Evolutionary conservation across 2,113 vertebrate species (phyloP), one percentile per base, ranked within the genome.

Genomic region (Brachirus orientalis): DNA sequence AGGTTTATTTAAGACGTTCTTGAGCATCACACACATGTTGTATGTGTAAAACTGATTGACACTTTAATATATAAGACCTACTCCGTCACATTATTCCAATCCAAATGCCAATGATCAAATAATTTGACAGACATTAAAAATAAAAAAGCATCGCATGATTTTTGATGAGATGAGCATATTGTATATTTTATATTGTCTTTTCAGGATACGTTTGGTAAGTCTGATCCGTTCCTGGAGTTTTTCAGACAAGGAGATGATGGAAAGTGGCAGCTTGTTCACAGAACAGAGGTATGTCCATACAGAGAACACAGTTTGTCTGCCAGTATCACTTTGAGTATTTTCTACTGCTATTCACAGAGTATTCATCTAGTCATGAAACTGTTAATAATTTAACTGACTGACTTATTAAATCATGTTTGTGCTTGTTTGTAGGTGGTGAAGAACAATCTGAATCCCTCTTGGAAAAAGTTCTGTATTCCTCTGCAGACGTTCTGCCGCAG

Each of bases 181-280:
- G 3, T 40, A 38, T 38, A 38, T 7, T 6, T 40, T 63, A 2
- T 58, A 54, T 40, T n/a, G 10, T 63, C n/a, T 82, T 13, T 69
- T 38, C 80, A 99, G 96, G 98, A 98, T 78, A 89, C 95, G 33
- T 94, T 99, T 77, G 96, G 96, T 38, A 99, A 98, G 88, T 98
- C 94, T 0, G 96, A 98, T 91, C 96, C 95, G 0, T 97, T 97
- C 89, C 81, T 98, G 91, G 96, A 97, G 85, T 85, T 99, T 51
- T 95, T 93, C 44, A 95, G 91, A 72, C 91, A 96, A 72, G 91
- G 69, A 3, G 90, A 95, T 14, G 93, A 92, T 79, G 95, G 94
- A 28, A 94, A 84, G 2, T 98, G 95, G 96, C 93, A 96, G 72
- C 87, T 98, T 47, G 85, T 94, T 3, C 92, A 97, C 92, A 93